Percentiles rank a stretch among this genome's conserved stretches.
These are phyloP conservation scores for Nezara viridula DNA, from an alignment of 2,888 invertebrate species.

Conservation along the genomic window DNA sequence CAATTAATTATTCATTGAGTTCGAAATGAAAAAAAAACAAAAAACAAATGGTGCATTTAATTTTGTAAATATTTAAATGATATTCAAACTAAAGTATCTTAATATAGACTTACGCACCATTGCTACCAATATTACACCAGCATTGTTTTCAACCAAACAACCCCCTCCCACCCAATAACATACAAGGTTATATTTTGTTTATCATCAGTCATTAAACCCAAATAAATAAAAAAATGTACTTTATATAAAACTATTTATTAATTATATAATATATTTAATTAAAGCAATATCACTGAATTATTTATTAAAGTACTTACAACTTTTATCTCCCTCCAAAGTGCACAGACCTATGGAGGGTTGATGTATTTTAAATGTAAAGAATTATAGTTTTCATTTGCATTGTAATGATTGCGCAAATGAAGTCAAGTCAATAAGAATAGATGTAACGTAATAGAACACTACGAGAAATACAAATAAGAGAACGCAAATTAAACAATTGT, in stretches of 20 bases:
- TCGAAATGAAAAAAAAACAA: background rate
- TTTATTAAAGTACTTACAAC: no score
- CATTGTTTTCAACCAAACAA: background rate
- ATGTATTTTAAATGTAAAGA: no score
- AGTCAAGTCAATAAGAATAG: no score
- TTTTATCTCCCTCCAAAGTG: no score
- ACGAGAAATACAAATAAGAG: no score
- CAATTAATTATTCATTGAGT: background rate
- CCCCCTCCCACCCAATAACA: no score
- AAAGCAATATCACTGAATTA: conserved; percentile 31
- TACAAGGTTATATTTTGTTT: background rate
- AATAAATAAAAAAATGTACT: background rate
- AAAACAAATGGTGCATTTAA: background rate
- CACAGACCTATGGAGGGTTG: no score
- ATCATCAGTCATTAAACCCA: background rate
- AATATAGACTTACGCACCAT: background rate
- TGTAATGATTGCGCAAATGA: no score
- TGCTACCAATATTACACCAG: background rate
- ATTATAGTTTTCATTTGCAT: no score
- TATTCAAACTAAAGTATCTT: background rate
- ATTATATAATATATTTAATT: background rate
- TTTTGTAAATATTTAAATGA: background rate
- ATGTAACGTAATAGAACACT: no score
- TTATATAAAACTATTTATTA: background rate
- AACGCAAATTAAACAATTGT: no score